Percentiles rank a stretch among this genome's conserved stretches.
Conservation (phyloP, 2,888 invertebrate genomes). For the Acanthosepion pharaonis region DNA sequence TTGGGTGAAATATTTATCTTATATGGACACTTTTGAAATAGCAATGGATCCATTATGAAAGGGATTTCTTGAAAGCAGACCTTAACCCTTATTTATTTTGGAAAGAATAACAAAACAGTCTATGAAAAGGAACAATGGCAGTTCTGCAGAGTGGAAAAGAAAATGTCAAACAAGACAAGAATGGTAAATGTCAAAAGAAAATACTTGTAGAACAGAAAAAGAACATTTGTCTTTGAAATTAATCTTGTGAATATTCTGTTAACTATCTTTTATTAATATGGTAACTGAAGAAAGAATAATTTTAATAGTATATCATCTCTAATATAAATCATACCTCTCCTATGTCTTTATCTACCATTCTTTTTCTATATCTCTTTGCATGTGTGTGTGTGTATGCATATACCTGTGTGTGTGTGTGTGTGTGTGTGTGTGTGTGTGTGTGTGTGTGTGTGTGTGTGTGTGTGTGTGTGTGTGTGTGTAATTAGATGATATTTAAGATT, state of each 20-base stretch:
- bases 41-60: conserved; percentile 7
- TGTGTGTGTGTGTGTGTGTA: too few relatives aligned
- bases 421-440: too few relatives aligned
- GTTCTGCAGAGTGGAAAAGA: not conserved
- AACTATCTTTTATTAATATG: too few relatives aligned
- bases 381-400: too few relatives aligned
- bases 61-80: not conserved
- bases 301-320: too few relatives aligned
- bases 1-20: not conserved
- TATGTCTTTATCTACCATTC: too few relatives aligned
- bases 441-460: too few relatives aligned
- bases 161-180: not conserved
- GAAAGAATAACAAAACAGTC: not conserved
- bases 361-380: too few relatives aligned
- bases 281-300: too few relatives aligned
- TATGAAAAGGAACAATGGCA: not conserved
- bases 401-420: too few relatives aligned
- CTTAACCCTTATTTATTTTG: not conserved
- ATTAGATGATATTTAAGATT: not conserved
- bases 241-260: not conserved
- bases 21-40: not conserved
- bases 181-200: not conserved
- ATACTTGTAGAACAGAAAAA: not conserved
- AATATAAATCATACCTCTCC: too few relatives aligned
- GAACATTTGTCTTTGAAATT: not conserved